Conservation (phyloP, 2,797 vertebrate genomes). For the Takifugu ocellatus region DNA sequence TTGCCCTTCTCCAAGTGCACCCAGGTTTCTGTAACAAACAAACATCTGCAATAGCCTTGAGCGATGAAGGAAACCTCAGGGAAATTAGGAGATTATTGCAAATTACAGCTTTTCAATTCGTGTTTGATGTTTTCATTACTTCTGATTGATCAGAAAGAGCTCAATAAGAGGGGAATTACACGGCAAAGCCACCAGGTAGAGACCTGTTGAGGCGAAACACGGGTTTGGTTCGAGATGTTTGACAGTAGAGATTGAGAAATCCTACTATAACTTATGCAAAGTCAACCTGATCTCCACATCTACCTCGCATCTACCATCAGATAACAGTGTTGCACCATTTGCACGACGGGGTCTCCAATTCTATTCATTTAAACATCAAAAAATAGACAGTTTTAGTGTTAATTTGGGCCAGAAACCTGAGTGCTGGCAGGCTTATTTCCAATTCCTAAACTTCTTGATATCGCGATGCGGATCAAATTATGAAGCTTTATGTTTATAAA, state of each 20-base stretch:
- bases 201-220: slow-evolving; percentile 35
- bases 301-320: no score
- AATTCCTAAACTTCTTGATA: slow-evolving; percentile 27
- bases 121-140: not conserved
- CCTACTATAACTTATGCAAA: no score
- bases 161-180: slow-evolving; percentile 16
- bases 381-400: no score
- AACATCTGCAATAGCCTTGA: slow-evolving; percentile 13
- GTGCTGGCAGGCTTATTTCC: not conserved
- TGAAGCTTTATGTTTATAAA: not conserved
- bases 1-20: no score
- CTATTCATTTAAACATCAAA: no score
- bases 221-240: slow-evolving; percentile 5
- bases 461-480: slow-evolving; percentile 30
- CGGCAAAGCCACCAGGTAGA: slow-evolving; percentile 20
- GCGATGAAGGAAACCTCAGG: slow-evolving; percentile 17
- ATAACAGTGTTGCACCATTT: no score
- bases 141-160: not conserved
- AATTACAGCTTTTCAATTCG: slow-evolving; percentile 5
- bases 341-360: no score
- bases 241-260: not conserved
- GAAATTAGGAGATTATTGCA: slow-evolving; percentile 14
- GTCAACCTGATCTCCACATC: no score
- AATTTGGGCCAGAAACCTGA: not conserved
- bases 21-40: slow-evolving; percentile 30